Evolutionary conservation across 2,888 invertebrate species (phyloP).

Genomic region (Pandemis cinnamomeana): DNA sequence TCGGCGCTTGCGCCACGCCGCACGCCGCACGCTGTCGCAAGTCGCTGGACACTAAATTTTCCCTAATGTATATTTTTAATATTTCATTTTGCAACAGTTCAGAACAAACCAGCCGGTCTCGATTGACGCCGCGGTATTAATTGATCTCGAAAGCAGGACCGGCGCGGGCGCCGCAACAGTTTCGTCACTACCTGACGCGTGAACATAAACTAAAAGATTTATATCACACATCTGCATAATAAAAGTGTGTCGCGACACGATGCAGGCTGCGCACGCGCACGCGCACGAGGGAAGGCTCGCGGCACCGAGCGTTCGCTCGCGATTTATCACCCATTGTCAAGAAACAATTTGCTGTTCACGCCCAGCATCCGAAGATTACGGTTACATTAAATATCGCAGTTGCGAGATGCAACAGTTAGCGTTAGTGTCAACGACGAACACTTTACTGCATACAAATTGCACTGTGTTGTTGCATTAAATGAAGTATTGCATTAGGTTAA

Average conservation of each 20-base stretch:
- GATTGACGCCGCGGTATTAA: constrained; percentile 35
- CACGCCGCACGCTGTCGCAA: constrained; percentile 11
- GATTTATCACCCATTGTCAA: constrained; percentile 25
- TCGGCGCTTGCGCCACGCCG: constrained; percentile 7
- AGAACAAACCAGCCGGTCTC: constrained; percentile 11
- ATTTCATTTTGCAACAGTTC: constrained; percentile 32
- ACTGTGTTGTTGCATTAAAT: constrained; percentile 7
- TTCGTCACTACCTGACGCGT: neutral
- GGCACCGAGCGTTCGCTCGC: neutral
- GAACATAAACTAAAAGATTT: neutral
- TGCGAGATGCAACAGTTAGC: neutral
- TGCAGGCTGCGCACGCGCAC: no score
- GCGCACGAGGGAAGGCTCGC: constrained; percentile 5
- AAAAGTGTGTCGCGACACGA: neutral
- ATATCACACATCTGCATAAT: neutral
- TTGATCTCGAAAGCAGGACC: constrained; percentile 17
- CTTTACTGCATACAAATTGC: constrained; percentile 12
- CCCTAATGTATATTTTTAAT: constrained; percentile 27
- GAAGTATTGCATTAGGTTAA: constrained; percentile 24
- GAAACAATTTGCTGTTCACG: constrained; percentile 18
- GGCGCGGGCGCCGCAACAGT: constrained; percentile 1
- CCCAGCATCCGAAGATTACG: neutral
- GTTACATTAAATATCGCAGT: neutral
- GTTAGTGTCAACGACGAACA: neutral
- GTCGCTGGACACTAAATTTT: constrained; percentile 8